Evolutionary conservation across 2,888 invertebrate species (phyloP), one percentile per base, ranked within the genome.

Genomic region (Sminthurinus aureus): DNA sequence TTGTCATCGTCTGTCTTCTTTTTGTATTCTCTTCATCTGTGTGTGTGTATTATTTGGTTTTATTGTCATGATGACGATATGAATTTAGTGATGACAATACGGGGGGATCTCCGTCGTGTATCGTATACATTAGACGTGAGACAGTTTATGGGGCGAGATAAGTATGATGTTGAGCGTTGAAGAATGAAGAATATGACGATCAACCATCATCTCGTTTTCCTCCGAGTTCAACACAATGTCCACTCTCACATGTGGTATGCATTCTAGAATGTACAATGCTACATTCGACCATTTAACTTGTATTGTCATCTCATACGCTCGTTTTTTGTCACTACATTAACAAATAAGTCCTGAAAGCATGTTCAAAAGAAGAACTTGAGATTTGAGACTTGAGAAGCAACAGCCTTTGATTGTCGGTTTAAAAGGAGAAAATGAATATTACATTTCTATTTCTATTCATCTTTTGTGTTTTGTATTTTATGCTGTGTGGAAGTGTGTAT

Each of bases 61-160:
- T 58, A 18, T 58, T 58, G 58, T 58, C 4, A 58, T 58, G 58
- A 58, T 58, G 58, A 58, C 58, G 9, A 18, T 58, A 58, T 58
- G 58, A 58, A 13, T 58, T 58, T 58, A 58, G 58, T 58, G 58
- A 58, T 58, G 58, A 58, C 58, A 58, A 58, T 58, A n/a, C n/a
- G n/a, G n/a, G n/a, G n/a, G n/a, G n/a, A n/a, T n/a, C n/a, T n/a
- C n/a, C n/a, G n/a, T n/a, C n/a, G n/a, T n/a, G n/a, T n/a, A n/a
- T n/a, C n/a, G n/a, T n/a, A n/a, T n/a, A n/a, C n/a, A n/a, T n/a
- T n/a, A n/a, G n/a, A n/a, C n/a, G n/a, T n/a, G 38, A 38, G 38
- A 58, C n/a, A 24, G 24, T 71, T 71, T 71, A 24, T 71, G 71
- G 71, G 71, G 71, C 71, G 71, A 71, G 71, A 71, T 71, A 71